A percentile compares a stretch with the other conserved stretches of the same genome.
These are phyloP conservation scores for Choristoneura fumiferana DNA, from an alignment of 1,140 invertebrate species.

Conservation along the genomic window DNA sequence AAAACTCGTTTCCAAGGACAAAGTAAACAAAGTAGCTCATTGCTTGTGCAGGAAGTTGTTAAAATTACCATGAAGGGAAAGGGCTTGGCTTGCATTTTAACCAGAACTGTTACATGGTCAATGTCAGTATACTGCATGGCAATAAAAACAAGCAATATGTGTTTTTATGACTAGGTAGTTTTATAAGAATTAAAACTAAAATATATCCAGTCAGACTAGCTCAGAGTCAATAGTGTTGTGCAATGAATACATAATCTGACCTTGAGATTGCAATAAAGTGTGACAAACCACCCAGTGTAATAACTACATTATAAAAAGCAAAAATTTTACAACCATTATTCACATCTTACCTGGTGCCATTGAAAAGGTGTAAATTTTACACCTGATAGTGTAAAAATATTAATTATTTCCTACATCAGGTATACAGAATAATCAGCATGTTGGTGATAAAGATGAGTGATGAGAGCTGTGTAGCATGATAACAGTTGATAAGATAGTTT, in stretches of 20 bases:
- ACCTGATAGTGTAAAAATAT: constrained; percentile 1
- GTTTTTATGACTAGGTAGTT: not conserved
- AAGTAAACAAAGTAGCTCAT: constrained; percentile 12
- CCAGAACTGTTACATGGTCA: constrained; percentile 15
- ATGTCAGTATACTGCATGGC: constrained; percentile 4
- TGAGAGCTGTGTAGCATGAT: constrained; percentile 49
- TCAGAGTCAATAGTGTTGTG: constrained; percentile 12
- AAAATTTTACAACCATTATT: not conserved
- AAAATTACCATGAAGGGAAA: constrained; percentile 18
- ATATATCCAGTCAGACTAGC: not conserved
- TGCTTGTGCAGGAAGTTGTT: constrained; percentile 12
- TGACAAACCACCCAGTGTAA: not conserved
- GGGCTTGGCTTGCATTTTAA: constrained; percentile 18
- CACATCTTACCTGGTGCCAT: not conserved
- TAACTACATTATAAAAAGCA: not conserved
- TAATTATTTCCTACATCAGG: constrained; percentile 3
- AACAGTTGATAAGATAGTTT: constrained; percentile 23
- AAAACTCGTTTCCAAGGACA: constrained; percentile 14
- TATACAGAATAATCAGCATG: constrained; percentile 1
- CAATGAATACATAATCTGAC: constrained; percentile 15
- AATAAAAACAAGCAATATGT: not conserved
- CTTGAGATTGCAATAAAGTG: constrained; percentile 4
- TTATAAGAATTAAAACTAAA: constrained; percentile 1
- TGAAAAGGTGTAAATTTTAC: constrained; percentile 2
- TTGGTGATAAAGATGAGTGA: constrained; percentile 57